phyloP scores from a whole-genome alignment of 2,113 vertebrate genomes.

The Mus spicilegus region DNA sequence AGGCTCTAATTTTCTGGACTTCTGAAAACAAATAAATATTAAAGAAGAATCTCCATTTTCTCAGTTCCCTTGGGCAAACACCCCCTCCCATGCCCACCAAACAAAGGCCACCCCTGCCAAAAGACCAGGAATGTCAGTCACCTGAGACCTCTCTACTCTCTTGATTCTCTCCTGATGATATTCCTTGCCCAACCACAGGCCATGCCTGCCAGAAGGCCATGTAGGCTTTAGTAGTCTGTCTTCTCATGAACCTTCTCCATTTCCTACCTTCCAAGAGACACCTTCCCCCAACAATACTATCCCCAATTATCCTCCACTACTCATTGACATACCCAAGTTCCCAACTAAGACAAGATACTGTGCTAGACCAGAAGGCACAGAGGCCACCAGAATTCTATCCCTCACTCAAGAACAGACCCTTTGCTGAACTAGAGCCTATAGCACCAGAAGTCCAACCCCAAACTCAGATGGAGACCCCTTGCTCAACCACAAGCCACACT shows the following conservation, averaged over 20 bases:
- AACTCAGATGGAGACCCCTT: background rate
- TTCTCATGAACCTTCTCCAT: background rate
- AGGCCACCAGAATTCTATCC: background rate
- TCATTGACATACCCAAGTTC: background rate
- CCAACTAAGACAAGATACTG: background rate
- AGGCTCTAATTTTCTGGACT: too few species aligned
- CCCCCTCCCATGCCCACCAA: background rate
- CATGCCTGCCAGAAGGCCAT: background rate
- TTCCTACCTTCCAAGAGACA: background rate
- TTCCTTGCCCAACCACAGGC: background rate
- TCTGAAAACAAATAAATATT: too few species aligned
- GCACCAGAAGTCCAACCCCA: background rate
- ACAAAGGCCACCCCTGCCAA: background rate
- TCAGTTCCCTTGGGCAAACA: background rate
- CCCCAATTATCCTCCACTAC: background rate
- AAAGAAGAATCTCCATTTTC: background rate
- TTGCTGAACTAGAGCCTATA: background rate
- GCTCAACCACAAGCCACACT: background rate
- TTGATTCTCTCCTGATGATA: background rate
- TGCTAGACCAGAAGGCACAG: background rate
- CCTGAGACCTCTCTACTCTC: background rate
- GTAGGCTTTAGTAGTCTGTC: background rate
- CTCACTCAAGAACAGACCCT: background rate
- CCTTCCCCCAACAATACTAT: background rate
- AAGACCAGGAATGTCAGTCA: background rate